Evolutionary conservation across 2,113 vertebrate genomes (phyloP), one percentile per base, ranked within the genome.

Genomic region (Regulus satrapa): DNA sequence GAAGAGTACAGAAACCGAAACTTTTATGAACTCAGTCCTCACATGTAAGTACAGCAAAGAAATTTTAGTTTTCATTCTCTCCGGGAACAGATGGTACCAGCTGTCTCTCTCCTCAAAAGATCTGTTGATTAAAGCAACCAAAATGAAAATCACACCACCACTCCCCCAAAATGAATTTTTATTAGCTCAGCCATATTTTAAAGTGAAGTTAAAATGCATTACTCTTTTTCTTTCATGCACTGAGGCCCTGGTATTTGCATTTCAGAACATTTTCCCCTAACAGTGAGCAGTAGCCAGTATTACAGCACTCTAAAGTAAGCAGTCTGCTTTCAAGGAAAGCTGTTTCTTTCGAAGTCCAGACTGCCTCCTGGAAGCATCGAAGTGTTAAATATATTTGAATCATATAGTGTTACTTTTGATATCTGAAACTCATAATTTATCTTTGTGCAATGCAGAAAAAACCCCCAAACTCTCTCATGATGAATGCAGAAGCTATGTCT

Each of bases 1-100:
- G 99, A 99, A 97, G 99, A 99, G 91, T 99, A 99, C 95, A 99
- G 99, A 96, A 99, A 99, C 96, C 98, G 99, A 93, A 99, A 99
- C 97, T 99, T 99, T 84, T 99, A 99, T 85, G 99, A 99, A 92
- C 98, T 99, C 91, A 99, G 99, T 96, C 99, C 99, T 95, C 99
- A 99, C 97, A 99, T 99, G 99, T 99, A 97, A 99, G 99, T 99
- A 97, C 40, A 10, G 14, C 25, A 21, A 76, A 88, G 81, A 92
- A 93, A 61, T 85, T 68, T 85, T 36, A 25, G 45, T 86, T 94
- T 95, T 72, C 72, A 7, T 91, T 91, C 45, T 64, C 34, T 23
- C 88, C 14, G 5, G 58, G 55, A 89, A 74, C 87, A 97, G 94
- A 93, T 96, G 97, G 94, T 89, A 75, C 82, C 95, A 98, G 97